These are phyloP conservation scores for Oxycera nigricornis DNA, from an alignment of 2,888 invertebrate species.

Conservation along the genomic window DNA sequence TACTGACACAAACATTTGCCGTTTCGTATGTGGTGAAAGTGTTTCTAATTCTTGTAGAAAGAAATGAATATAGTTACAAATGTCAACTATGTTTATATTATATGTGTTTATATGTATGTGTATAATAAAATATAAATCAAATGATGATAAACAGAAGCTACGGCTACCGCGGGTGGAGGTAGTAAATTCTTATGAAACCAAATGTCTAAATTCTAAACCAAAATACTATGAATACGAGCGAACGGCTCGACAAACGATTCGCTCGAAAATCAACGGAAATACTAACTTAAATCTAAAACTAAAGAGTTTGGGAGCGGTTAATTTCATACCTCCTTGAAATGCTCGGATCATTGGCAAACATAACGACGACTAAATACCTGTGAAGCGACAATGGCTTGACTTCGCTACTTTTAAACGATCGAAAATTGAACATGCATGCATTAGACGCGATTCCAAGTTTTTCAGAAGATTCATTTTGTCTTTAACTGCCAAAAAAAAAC, in stretches of 20 bases:
- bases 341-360: background rate
- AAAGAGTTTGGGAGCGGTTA: background rate
- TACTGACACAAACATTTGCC: background rate
- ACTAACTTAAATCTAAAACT: background rate
- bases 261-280: background rate
- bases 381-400: background rate
- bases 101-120: no score
- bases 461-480: no score
- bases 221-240: constrained; percentile 8
- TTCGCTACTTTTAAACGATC: background rate
- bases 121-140: constrained; percentile 5
- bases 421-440: background rate
- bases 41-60: background rate
- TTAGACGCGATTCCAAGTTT: background rate
- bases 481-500: no score
- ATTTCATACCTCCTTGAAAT: background rate
- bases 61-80: background rate
- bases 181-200: constrained; percentile 26
- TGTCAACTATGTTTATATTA: no score
- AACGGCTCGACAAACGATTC: background rate
- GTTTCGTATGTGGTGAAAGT: background rate
- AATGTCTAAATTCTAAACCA: background rate
- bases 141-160: constrained; percentile 14
- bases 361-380: background rate
- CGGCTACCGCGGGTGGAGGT: constrained; percentile 20